phyloP scores from a whole-genome alignment of 2,888 invertebrate genomes.

The Rhingia campestris region DNA sequence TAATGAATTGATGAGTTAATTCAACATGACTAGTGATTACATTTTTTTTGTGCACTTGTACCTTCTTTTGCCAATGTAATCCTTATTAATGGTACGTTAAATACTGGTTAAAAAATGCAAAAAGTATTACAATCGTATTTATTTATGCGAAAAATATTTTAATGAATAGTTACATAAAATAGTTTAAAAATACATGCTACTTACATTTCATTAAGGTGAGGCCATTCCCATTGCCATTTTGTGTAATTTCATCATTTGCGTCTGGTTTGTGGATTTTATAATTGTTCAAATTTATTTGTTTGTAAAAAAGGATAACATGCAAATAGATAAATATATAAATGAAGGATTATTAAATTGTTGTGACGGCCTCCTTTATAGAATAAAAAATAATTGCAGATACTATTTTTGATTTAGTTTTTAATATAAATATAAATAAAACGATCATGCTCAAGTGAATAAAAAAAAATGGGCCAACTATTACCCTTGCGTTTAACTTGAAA shows the following conservation, averaged over 20 bases:
- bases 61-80: constrained; percentile 56
- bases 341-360: constrained; percentile 26
- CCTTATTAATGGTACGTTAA: constrained; percentile 44
- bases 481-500: no score
- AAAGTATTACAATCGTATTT: constrained; percentile 15
- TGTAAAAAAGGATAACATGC: constrained; percentile 58
- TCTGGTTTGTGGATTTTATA: constrained; percentile 71
- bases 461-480: no score
- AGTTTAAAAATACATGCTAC: constrained; percentile 76
- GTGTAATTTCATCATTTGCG: constrained; percentile 75
- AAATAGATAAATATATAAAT: constrained; percentile 55
- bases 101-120: constrained; percentile 33
- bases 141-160: neutral
- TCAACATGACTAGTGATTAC: neutral
- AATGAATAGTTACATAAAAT: neutral
- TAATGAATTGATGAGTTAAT: neutral
- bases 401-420: no score
- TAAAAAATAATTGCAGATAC: neutral
- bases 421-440: no score
- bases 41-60: constrained; percentile 11
- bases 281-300: constrained; percentile 48
- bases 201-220: constrained; percentile 81
- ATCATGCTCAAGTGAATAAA: no score
- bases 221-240: constrained; percentile 76
- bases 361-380: no score